A percentile compares a stretch with the other conserved stretches of the same genome.
phyloP scores from a whole-genome alignment of 2,888 invertebrate species.

The Habrosyne pyritoides region DNA sequence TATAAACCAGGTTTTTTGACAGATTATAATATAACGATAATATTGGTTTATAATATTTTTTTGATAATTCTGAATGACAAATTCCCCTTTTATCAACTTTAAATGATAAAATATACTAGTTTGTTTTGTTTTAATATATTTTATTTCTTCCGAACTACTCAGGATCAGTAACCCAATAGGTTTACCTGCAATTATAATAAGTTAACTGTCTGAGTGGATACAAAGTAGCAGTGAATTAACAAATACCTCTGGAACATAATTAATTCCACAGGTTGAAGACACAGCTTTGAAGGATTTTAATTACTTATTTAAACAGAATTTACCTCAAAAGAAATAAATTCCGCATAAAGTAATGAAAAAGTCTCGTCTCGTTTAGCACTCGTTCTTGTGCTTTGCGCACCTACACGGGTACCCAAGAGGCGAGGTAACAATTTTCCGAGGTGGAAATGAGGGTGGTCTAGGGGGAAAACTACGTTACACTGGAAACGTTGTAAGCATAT shows the following conservation, averaged over 20 bases:
- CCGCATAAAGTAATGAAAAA: conserved; percentile 37
- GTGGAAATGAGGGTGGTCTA: conserved; percentile 52
- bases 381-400: conserved; percentile 41
- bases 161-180: too few relatives aligned
- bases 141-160: too few relatives aligned
- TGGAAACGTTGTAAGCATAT: conserved; percentile 39
- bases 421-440: conserved; percentile 62
- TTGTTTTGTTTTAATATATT: too few relatives aligned
- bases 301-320: conserved; percentile 19
- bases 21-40: too few relatives aligned
- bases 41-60: too few relatives aligned
- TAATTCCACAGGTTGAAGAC: neutral
- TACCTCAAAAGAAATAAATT: conserved; percentile 29
- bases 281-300: neutral
- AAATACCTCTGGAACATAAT: neutral
- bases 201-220: too few relatives aligned
- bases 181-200: too few relatives aligned
- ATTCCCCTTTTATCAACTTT: too few relatives aligned
- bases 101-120: too few relatives aligned
- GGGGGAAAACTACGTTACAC: conserved; percentile 57
- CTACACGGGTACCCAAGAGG: conserved; percentile 34
- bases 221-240: neutral
- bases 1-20: neutral
- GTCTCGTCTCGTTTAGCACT: conserved; percentile 47
- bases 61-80: too few relatives aligned